Evolutionary conservation across 1,140 invertebrate species (phyloP), one percentile per base, ranked within the genome.

Genomic region (Portunus trituberculatus): DNA sequence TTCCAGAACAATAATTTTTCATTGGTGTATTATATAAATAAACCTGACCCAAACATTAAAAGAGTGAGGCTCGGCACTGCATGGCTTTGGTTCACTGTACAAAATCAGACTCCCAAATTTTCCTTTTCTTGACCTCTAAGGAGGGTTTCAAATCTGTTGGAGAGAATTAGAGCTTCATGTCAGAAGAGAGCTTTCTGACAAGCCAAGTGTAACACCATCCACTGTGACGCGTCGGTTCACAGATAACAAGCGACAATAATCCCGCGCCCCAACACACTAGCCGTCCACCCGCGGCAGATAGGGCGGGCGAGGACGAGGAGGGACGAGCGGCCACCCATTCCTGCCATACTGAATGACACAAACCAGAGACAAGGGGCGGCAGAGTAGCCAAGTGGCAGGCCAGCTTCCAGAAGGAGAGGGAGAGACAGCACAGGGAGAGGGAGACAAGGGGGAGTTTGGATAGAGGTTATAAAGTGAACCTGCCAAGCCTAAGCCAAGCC

Each of bases 401-500:
- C 6, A n/a, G 67, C 39, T 76, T 25, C n/a, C 39, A 39, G 39
- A 39, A 39, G 39, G 39, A n/a, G 67, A 20, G 67, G 20, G 67
- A 76, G n/a, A n/a, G 67, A 25, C 67, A 20, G 8, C 67, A 76
- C 4, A 20, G 25, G n/a, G 67, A 76, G 20, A 59, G 52, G 52
- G 52, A 59, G 52, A 59, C 52, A 20, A 59, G 52, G 16, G 67
- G n/a, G 67, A 76, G 67, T 8, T 1, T 20, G 67, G n/a, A 76
- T 76, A 7, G 67, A n/a, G 67, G 67, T 76, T 76, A 76, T 76
- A 76, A 76, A 76, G 67, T 76, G 67, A 76, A 20, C 67, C 20
- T n/a, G 67, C 67, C 67, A 76, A 76, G 67, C n/a, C 67, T 76
- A 76, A n/a, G 67, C 67, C 67, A n/a, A n/a, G 67, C 67, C 67